A percentile compares a stretch with the other conserved stretches of the same genome.
Conservation (phyloP, 35 echinoderm and acorn worm species). For the Diadema setosum region DNA sequence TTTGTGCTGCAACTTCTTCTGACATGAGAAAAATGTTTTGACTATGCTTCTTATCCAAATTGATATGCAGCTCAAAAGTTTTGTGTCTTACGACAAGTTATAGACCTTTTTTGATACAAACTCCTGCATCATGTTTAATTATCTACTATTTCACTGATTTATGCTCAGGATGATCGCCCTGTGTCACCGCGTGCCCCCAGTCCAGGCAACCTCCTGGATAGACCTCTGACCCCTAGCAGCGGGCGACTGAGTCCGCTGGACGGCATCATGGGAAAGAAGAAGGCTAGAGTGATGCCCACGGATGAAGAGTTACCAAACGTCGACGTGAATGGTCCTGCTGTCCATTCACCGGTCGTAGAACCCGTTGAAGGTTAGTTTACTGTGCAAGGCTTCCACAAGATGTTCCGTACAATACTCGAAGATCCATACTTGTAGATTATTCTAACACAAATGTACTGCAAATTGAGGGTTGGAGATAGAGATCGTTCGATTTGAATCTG, state of each 20-base stretch:
- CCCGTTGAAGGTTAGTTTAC: not conserved
- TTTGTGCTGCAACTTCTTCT: too few relatives aligned
- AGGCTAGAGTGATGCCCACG: slow-evolving; percentile 29
- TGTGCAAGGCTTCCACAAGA: not conserved
- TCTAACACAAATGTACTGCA: too few relatives aligned
- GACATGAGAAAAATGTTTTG: too few relatives aligned
- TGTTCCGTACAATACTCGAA: not conserved
- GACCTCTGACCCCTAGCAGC: slow-evolving; percentile 18
- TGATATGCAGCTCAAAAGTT: too few relatives aligned
- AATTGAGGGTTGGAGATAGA: too few relatives aligned
- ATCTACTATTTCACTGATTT: too few relatives aligned
- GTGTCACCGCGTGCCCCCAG: slow-evolving; percentile 32
- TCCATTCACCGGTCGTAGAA: not conserved
- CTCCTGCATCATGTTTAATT: too few relatives aligned
- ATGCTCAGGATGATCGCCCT: not conserved
- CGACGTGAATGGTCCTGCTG: not conserved
- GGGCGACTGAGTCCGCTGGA: slow-evolving; percentile 7
- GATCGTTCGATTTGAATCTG: too few relatives aligned
- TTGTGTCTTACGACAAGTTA: too few relatives aligned
- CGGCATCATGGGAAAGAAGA: not conserved
- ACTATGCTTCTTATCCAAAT: too few relatives aligned
- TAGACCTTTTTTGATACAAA: too few relatives aligned
- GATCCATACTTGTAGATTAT: too few relatives aligned
- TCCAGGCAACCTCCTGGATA: not conserved
- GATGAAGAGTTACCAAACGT: slow-evolving; percentile 34